Conservation (phyloP, 2,888 invertebrate genomes). For the Hemithea aestivaria region DNA sequence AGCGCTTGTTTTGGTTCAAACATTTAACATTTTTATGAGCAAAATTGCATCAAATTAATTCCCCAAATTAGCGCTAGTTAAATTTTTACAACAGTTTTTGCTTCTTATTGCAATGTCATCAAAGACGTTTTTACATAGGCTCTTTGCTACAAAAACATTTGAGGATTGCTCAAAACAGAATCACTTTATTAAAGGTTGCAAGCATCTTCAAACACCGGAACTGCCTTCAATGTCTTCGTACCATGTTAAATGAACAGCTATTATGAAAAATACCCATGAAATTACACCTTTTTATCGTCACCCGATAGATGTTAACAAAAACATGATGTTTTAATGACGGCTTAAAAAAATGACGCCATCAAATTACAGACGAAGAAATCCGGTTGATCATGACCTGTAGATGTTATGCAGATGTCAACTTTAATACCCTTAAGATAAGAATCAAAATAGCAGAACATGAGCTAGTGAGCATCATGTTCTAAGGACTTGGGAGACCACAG, state of each 20-base stretch:
- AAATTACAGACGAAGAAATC: constrained; percentile 29
- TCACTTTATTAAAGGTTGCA: constrained; percentile 8
- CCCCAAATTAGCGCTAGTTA: too few relatives aligned
- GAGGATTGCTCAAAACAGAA: not conserved
- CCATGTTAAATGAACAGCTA: constrained; percentile 16
- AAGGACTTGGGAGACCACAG: constrained; percentile 2
- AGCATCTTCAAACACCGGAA: constrained; percentile 6
- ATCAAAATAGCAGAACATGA: constrained; percentile 7
- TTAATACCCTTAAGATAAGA: constrained; percentile 15
- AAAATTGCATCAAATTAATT: too few relatives aligned
- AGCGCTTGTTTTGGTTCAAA: too few relatives aligned
- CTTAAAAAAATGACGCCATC: constrained; percentile 31
- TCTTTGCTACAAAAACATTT: too few relatives aligned
- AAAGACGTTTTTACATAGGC: too few relatives aligned
- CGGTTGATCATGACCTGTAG: constrained; percentile 26
- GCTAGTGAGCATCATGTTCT: not conserved
- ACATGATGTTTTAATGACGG: constrained; percentile 32
- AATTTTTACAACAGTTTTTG: too few relatives aligned
- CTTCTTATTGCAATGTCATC: too few relatives aligned
- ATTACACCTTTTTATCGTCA: constrained; percentile 27
- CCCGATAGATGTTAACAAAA: constrained; percentile 34
- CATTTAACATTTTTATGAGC: too few relatives aligned
- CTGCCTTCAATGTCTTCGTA: constrained; percentile 20
- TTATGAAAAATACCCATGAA: constrained; percentile 26
- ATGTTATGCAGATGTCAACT: constrained; percentile 17